These are phyloP conservation scores for Microctonus brassicae DNA, from an alignment of 2,888 invertebrate genomes.

Conservation along the genomic window DNA sequence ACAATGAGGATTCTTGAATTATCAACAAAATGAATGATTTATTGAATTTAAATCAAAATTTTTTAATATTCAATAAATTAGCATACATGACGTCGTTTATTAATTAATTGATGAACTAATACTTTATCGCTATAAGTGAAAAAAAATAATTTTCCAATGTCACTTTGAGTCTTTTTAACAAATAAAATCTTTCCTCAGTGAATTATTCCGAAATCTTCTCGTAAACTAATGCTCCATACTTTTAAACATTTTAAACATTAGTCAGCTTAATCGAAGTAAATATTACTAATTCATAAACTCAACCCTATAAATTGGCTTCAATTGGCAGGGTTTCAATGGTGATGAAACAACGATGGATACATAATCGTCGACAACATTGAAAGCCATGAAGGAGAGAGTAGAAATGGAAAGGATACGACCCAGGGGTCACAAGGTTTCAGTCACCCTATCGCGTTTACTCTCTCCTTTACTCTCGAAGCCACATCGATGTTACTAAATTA, in stretches of 20 bases:
- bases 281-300: not conserved
- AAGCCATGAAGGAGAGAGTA: not conserved
- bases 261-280: not conserved
- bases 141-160: too few relatives aligned
- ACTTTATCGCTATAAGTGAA: too few relatives aligned
- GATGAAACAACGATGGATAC: not conserved
- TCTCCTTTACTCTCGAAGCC: constrained; percentile 48
- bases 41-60: too few relatives aligned
- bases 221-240: too few relatives aligned
- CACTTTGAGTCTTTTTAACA: too few relatives aligned
- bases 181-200: too few relatives aligned
- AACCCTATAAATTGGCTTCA: not conserved
- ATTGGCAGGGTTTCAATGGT: not conserved
- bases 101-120: too few relatives aligned
- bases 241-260: not conserved
- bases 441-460: constrained; percentile 58
- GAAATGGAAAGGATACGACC: not conserved
- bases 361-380: constrained; percentile 17
- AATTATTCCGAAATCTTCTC: too few relatives aligned
- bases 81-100: too few relatives aligned
- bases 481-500: constrained; percentile 61
- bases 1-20: too few relatives aligned
- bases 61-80: too few relatives aligned
- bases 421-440: constrained; percentile 20
- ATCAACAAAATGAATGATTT: too few relatives aligned